Evolutionary conservation across 2,797 vertebrate genomes (phyloP).

Genomic region (Etheostoma nigrum): DNA sequence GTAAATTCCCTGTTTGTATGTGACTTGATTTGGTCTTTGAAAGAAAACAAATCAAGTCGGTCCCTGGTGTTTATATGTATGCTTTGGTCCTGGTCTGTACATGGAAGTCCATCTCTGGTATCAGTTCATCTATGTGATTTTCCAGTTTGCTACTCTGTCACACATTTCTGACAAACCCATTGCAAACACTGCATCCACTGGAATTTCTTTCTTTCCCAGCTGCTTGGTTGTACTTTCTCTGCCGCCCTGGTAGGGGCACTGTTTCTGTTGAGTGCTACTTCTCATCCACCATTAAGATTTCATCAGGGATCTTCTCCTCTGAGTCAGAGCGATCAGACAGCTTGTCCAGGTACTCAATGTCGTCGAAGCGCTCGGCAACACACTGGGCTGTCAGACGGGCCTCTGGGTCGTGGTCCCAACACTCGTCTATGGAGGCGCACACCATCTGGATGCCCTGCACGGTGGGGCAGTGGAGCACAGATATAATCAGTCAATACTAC

Average conservation of each 20-base stretch:
- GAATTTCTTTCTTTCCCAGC: conserved; percentile 22
- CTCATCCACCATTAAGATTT: conserved; percentile 86
- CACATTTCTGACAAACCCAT: conserved; percentile 6
- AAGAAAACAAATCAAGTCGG: conserved; percentile 22
- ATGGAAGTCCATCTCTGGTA: conserved; percentile 14
- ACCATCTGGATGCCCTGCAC: conserved; percentile 93
- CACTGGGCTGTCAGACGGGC: conserved; percentile 95
- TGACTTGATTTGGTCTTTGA: conserved; percentile 51
- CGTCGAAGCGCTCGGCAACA: conserved; percentile 92
- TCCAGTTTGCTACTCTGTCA: conserved; percentile 45
- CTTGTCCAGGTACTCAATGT: conserved; percentile 90
- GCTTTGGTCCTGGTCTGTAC: conserved; percentile 25
- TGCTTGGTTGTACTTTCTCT: conserved; percentile 43
- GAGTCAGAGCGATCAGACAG: conserved; percentile 90
- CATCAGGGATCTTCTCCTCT: conserved; percentile 93
- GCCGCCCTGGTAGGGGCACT: conserved; percentile 44
- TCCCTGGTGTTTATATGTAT: conserved; percentile 12
- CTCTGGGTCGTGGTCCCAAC: conserved; percentile 98
- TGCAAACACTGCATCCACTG: conserved; percentile 37
- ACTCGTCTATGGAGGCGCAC: conserved; percentile 93
- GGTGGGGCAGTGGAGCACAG: conserved; percentile 48
- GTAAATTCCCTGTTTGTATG: conserved; percentile 56
- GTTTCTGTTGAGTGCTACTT: conserved; percentile 81
- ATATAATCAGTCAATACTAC: conserved; percentile 31
- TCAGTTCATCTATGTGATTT: conserved; percentile 19